Evolutionary conservation across 2,113 vertebrate species (phyloP).

Genomic region (Malurus melanocephalus): DNA sequence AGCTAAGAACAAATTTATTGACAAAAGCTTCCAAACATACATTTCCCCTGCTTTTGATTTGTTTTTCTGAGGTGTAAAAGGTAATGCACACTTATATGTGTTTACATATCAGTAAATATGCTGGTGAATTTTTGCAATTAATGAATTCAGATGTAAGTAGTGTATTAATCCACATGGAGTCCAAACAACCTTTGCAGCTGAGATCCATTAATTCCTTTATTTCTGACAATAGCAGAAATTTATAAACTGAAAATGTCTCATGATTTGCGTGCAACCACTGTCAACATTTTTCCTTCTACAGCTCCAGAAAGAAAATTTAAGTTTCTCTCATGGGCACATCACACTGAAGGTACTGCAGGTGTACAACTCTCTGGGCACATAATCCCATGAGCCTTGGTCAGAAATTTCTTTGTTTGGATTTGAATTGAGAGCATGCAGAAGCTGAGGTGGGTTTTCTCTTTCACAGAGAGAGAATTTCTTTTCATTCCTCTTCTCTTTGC

Average conservation of each 20-base stretch:
- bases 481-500: neutral
- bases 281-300: neutral
- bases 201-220: neutral
- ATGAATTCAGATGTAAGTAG: neutral
- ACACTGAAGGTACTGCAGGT: neutral
- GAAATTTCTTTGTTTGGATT: neutral
- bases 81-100: neutral
- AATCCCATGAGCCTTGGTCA: neutral
- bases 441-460: neutral
- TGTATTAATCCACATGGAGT: neutral
- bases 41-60: neutral
- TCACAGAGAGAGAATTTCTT: neutral
- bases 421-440: neutral
- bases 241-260: neutral
- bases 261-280: neutral
- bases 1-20: neutral
- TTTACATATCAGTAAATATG: neutral
- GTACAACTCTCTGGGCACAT: neutral
- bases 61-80: neutral
- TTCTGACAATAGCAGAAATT: neutral
- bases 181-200: neutral
- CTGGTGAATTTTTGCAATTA: neutral
- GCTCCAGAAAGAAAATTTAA: neutral
- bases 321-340: neutral
- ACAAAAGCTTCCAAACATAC: neutral